These are phyloP conservation scores for Polymixis lichenea DNA, from an alignment of 2,888 invertebrate species.

Conservation along the genomic window DNA sequence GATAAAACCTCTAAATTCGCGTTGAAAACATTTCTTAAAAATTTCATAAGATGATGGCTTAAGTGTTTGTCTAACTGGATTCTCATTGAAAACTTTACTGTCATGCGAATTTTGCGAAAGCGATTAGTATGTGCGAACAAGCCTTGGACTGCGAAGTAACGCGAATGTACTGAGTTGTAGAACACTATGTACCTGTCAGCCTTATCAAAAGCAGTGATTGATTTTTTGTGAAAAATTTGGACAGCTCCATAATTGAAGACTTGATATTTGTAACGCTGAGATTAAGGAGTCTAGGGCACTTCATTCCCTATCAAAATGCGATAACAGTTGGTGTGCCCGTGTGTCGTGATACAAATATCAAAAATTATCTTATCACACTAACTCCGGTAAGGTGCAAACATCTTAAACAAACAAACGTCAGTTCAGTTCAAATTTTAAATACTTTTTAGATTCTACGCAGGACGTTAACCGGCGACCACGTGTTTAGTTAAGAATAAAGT, in stretches of 20 bases:
- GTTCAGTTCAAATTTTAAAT: constrained; percentile 64
- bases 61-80: constrained; percentile 2
- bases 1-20: neutral
- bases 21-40: constrained; percentile 14
- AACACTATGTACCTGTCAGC: constrained; percentile 70
- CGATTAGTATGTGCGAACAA: constrained; percentile 37
- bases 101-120: constrained; percentile 17
- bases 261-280: constrained; percentile 77
- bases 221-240: constrained; percentile 71
- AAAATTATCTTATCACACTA: constrained; percentile 84
- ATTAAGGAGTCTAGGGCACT: constrained; percentile 75
- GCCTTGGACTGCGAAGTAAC: constrained; percentile 31
- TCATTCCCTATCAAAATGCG: constrained; percentile 77
- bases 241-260: constrained; percentile 74
- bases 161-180: constrained; percentile 43
- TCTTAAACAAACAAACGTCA: constrained; percentile 76
- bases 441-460: constrained; percentile 58
- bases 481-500: constrained; percentile 65
- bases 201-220: constrained; percentile 81
- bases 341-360: constrained; percentile 80
- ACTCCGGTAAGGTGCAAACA: constrained; percentile 81
- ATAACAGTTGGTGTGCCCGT: constrained; percentile 74
- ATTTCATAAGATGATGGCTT: neutral
- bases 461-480: constrained; percentile 69
- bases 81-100: constrained; percentile 4